Evolutionary conservation across 2,888 invertebrate genomes (phyloP), one percentile per base, ranked within the genome.

Genomic region (Magallana nippona): DNA sequence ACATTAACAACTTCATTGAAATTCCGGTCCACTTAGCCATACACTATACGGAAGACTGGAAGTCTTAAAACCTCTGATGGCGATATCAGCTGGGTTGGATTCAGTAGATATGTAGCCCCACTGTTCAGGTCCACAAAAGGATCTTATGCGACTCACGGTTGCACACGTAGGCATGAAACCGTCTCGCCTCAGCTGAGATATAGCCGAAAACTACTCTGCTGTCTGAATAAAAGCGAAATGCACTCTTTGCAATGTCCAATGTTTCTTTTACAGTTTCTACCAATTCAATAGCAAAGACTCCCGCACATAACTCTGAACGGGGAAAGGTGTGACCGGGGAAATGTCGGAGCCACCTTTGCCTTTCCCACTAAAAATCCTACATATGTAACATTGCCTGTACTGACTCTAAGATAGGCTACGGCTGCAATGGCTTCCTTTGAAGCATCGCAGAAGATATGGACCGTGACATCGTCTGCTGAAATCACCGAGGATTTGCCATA

Each of bases 401-500:
- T 27, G 27, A 27, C 27, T 27, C 27, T 27, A 27, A 27, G 27
- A 27, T 27, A 27, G 27, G 87, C 86, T 11, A 79, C 85, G n/a
- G 88, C 89, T 10, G 88, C 86, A n/a, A 89, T 87, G 10, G 88
- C 89, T 57, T 83, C 82, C 71, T 86, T 87, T n/a, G 89, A 89
- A 8, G 89, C 89, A 81, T 90, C 90, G 0, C 83, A 85, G 80
- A 88, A 89, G 13, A 88, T 17, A 32, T 84, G 86, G 10, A 90
- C 13, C 27, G 82, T 82, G 10, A 55, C 22, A 32, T 60, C 11
- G 1, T 57, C 32, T 55, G 60, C 58, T 58, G 17, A 27, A 5
- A 55, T 77, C n/a, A 78, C 57, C 8, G 81, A 82, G n/a, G 13
- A 13, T 11, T 58, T 2, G 27, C 57, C 78, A 80, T 86, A 89